Conservation (phyloP, 2,888 invertebrate genomes). For the Archaeoteleia sp. region DNA sequence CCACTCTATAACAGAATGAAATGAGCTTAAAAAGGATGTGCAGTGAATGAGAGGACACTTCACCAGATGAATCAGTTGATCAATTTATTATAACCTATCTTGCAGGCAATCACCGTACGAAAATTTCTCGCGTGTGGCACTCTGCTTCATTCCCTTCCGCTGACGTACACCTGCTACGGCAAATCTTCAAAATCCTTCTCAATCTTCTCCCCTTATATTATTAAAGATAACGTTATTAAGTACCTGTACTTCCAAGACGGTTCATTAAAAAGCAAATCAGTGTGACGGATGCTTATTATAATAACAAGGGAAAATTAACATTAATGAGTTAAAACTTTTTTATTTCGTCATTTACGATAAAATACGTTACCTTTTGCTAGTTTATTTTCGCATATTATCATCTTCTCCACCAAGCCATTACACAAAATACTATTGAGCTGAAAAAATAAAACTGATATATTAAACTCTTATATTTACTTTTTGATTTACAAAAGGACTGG, state of each 20-base stretch:
- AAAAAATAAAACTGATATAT: too few species aligned
- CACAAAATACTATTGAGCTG: too few species aligned
- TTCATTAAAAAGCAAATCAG: constrained; percentile 32
- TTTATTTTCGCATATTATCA: too few species aligned
- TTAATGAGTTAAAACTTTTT: too few species aligned
- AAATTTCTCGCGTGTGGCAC: constrained; percentile 51
- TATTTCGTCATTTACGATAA: too few species aligned
- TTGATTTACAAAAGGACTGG: too few species aligned
- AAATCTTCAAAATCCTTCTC: constrained; percentile 43
- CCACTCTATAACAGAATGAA: constrained; percentile 19
- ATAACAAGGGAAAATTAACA: too few species aligned
- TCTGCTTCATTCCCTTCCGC: constrained; percentile 21
- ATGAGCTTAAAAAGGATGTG: constrained; percentile 28
- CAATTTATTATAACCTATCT: constrained; percentile 50
- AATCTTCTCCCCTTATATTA: constrained; percentile 17
- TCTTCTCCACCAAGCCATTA: too few species aligned
- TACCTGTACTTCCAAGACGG: constrained; percentile 7
- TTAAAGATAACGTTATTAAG: constrained; percentile 36
- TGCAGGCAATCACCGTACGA: constrained; percentile 42
- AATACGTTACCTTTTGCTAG: too few species aligned
- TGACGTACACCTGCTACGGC: constrained; percentile 46
- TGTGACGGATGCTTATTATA: constrained; percentile 1
- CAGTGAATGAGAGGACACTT: constrained; percentile 37
- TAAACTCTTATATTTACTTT: too few species aligned
- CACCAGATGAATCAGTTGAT: constrained; percentile 50